These are phyloP conservation scores for Huso huso DNA, from an alignment of 2,797 vertebrate genomes.

Conservation along the genomic window DNA sequence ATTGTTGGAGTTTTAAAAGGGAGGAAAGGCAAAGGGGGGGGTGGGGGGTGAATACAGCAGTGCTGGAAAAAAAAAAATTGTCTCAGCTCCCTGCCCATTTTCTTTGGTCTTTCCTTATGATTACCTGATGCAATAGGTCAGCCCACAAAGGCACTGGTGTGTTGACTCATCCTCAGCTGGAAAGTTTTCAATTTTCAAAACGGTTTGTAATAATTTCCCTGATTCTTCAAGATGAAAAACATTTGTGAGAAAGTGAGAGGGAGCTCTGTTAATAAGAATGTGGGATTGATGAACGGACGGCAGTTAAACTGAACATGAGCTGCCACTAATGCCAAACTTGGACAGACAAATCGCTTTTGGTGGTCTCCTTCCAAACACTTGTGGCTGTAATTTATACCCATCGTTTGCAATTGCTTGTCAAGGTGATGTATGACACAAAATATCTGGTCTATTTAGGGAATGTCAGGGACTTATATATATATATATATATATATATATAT, in stretches of 20 bases:
- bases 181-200: conserved; percentile 37
- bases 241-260: conserved; percentile 14
- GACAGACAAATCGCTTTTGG: conserved; percentile 43
- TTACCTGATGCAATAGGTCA: too few species aligned
- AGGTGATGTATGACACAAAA: conserved; percentile 44
- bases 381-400: conserved; percentile 42
- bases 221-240: conserved; percentile 22
- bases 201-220: conserved; percentile 42
- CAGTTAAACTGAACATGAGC: conserved; percentile 34
- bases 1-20: too few species aligned
- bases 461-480: background rate
- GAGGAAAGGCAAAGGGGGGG: too few species aligned
- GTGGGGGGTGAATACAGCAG: background rate
- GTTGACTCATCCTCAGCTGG: conserved; percentile 17
- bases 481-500: background rate
- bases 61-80: conserved; percentile 21
- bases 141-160: too few species aligned
- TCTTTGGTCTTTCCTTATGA: too few species aligned
- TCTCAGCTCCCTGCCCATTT: too few species aligned
- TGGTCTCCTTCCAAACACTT: conserved; percentile 25
- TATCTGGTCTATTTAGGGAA: conserved; percentile 4
- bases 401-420: conserved; percentile 49
- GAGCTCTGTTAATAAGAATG: conserved; percentile 28
- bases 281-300: conserved; percentile 12
- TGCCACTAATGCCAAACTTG: conserved; percentile 27